Percentiles rank a stretch among this genome's conserved stretches.
Evolutionary conservation across 1,140 invertebrate species (phyloP).

Genomic region (Achroia grisella): DNA sequence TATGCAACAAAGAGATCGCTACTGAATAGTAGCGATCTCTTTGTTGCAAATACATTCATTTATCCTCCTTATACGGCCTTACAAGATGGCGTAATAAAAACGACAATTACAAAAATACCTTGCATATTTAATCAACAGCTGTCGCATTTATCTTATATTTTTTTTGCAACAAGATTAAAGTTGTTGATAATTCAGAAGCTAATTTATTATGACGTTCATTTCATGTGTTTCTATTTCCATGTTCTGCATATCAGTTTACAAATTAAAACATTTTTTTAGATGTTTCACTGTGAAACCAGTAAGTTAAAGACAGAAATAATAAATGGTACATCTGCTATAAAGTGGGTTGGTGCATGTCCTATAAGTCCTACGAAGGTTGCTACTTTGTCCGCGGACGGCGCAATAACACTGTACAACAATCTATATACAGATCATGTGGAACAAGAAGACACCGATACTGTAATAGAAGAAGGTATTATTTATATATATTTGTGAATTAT

Average conservation of each 20-base stretch:
- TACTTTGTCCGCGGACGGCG: conserved; percentile 30
- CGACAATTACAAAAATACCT: too few relatives aligned
- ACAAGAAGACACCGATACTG: conserved; percentile 23
- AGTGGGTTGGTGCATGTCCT: conserved; percentile 47
- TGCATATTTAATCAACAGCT: too few relatives aligned
- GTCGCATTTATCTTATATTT: too few relatives aligned
- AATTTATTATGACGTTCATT: too few relatives aligned
- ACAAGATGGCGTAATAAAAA: too few relatives aligned
- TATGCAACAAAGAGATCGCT: too few relatives aligned
- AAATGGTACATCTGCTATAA: conserved; percentile 21
- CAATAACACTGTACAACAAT: conserved; percentile 39
- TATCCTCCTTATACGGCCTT: too few relatives aligned
- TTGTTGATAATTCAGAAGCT: too few relatives aligned
- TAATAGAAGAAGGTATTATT: conserved; percentile 52
- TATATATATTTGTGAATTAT: too few relatives aligned
- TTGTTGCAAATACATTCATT: too few relatives aligned
- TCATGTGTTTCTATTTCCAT: conserved; percentile 6
- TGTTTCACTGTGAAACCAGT: conserved; percentile 52
- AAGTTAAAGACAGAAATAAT: conserved; percentile 42
- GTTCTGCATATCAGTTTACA: neutral
- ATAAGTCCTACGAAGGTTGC: conserved; percentile 34
- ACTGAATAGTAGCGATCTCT: too few relatives aligned
- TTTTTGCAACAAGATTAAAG: too few relatives aligned
- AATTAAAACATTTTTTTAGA: conserved; percentile 22
- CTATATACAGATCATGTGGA: conserved; percentile 46